phyloP scores from a whole-genome alignment of 2,797 vertebrate species.

The Poeciliopsis paucimaculata region DNA sequence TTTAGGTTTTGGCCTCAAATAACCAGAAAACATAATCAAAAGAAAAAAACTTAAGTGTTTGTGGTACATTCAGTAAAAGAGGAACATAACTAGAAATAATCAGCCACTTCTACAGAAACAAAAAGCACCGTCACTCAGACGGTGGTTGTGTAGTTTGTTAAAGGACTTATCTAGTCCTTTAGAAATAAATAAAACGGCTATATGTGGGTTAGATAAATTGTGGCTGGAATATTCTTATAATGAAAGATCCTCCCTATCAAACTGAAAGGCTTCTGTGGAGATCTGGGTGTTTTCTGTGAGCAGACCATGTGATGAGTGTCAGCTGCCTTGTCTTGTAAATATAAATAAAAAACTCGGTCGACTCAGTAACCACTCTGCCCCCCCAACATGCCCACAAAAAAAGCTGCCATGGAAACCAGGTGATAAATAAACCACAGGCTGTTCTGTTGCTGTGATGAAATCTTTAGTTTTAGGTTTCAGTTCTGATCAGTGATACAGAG shows the following conservation, averaged over 20 bases:
- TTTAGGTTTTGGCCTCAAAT: not conserved
- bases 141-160: not conserved
- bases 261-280: not conserved
- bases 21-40: not conserved
- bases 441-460: slow-evolving; percentile 9
- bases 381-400: not conserved
- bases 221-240: not conserved
- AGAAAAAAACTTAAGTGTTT: not conserved
- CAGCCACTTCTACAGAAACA: not conserved
- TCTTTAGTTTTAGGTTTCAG: not conserved
- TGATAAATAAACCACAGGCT: slow-evolving; percentile 18
- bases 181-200: not conserved
- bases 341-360: not conserved
- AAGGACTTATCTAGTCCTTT: not conserved
- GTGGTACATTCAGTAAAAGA: not conserved
- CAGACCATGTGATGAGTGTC: not conserved
- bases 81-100: not conserved
- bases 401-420: slow-evolving; percentile 22
- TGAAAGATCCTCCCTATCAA: not conserved
- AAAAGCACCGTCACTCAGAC: not conserved
- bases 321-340: not conserved
- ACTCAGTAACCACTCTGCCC: not conserved
- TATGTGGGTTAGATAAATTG: not conserved
- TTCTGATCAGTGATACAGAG: not conserved
- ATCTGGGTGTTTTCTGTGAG: not conserved